A percentile compares a stretch with the other conserved stretches of the same genome.
phyloP scores from a whole-genome alignment of 2,888 invertebrate genomes.

The Epinotia bilunana region DNA sequence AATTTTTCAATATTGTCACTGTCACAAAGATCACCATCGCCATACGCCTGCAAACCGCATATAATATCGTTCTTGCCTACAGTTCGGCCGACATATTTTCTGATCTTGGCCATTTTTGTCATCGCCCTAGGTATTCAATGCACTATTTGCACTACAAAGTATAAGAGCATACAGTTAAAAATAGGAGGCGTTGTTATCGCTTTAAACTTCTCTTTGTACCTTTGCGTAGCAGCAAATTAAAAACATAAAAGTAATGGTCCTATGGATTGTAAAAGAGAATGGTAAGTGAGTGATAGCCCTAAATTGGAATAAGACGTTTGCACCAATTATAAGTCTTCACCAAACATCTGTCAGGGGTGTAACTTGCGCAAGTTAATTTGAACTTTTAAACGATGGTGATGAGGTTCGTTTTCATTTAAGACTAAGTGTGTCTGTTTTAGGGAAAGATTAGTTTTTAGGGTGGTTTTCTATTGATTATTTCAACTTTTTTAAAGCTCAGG shows the following conservation, averaged over 20 bases:
- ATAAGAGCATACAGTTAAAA: too few relatives aligned
- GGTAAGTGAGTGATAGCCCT: constrained; percentile 24
- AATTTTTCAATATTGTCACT: too few relatives aligned
- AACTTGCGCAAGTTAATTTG: background rate
- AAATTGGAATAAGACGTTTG: constrained; percentile 26
- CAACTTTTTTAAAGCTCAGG: background rate
- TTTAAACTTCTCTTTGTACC: background rate
- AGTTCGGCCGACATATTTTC: too few relatives aligned
- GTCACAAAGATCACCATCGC: too few relatives aligned
- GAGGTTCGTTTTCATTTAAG: background rate
- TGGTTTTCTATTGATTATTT: constrained; percentile 18
- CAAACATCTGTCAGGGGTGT: constrained; percentile 37
- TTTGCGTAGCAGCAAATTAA: background rate
- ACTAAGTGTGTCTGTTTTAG: background rate
- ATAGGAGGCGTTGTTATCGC: background rate
- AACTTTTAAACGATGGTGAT: background rate
- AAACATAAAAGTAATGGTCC: background rate
- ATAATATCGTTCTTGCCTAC: too few relatives aligned
- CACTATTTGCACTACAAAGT: too few relatives aligned
- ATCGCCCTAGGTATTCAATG: too few relatives aligned
- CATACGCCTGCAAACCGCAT: too few relatives aligned
- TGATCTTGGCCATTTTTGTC: too few relatives aligned
- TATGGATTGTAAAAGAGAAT: background rate
- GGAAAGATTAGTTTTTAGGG: constrained; percentile 3
- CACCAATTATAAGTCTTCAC: constrained; percentile 43